A percentile compares a stretch with the other conserved stretches of the same genome.
Conservation (phyloP, 2,113 vertebrate species). For the Microcebus jonahi region DNA sequence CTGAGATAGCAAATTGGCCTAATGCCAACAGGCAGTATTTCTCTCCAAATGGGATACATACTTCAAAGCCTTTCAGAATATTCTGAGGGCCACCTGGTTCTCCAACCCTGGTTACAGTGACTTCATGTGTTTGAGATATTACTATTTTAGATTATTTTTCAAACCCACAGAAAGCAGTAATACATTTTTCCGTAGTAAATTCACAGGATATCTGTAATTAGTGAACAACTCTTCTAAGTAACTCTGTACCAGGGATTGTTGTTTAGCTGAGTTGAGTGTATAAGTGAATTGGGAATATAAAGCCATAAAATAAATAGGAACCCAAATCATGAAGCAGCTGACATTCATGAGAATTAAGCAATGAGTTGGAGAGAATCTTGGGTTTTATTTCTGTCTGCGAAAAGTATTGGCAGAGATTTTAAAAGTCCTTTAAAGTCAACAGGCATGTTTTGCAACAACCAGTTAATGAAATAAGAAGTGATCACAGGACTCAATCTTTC, state of each 20-base stretch:
- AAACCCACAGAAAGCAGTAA: not conserved
- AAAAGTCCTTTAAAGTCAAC: not conserved
- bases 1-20: not conserved
- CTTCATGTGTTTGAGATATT: constrained; percentile 1
- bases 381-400: not conserved
- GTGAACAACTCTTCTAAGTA: constrained; percentile 1
- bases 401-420: constrained; percentile 39
- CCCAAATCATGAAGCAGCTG: not conserved
- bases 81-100: not conserved
- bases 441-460: not conserved
- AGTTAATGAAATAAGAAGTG: constrained; percentile 44
- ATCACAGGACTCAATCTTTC: not conserved
- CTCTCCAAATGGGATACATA: not conserved
- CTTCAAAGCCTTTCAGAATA: constrained; percentile 11
- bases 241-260: not conserved
- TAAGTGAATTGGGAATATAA: constrained; percentile 31
- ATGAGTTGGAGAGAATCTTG: not conserved
- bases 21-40: not conserved
- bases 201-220: not conserved
- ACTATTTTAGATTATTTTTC: constrained; percentile 42
- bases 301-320: not conserved
- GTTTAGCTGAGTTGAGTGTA: not conserved
- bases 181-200: constrained; percentile 31
- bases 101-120: not conserved
- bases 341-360: constrained; percentile 35